Evolutionary conservation across 2,797 vertebrate species (phyloP).

Genomic region (Gephyroberyx darwinii): DNA sequence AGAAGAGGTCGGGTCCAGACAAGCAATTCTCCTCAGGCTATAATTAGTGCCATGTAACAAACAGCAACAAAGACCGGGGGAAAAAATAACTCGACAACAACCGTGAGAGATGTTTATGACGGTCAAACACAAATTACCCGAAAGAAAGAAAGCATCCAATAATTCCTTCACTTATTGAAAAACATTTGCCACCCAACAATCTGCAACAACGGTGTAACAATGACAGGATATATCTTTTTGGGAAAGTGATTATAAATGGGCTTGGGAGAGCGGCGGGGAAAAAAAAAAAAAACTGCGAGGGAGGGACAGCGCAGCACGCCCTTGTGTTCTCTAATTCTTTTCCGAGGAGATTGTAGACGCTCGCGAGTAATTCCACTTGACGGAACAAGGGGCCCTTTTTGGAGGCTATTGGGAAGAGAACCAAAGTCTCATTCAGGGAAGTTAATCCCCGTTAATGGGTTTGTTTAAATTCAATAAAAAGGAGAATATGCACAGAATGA

Average conservation of each 20-base stretch:
- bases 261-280: too few species aligned
- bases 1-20: slow-evolving; percentile 80
- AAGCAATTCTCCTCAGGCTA: slow-evolving; percentile 79
- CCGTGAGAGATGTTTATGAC: slow-evolving; percentile 63
- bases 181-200: slow-evolving; percentile 26
- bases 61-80: slow-evolving; percentile 72
- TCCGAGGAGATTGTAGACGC: slow-evolving; percentile 73
- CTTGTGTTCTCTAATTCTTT: slow-evolving; percentile 75
- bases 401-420: slow-evolving; percentile 78
- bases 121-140: slow-evolving; percentile 65
- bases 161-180: slow-evolving; percentile 48
- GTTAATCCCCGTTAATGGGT: slow-evolving; percentile 84
- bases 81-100: slow-evolving; percentile 70
- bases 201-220: slow-evolving; percentile 38
- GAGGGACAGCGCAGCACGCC: slow-evolving; percentile 64
- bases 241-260: slow-evolving; percentile 70
- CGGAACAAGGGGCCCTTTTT: slow-evolving; percentile 75
- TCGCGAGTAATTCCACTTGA: slow-evolving; percentile 78
- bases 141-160: slow-evolving; percentile 67
- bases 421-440: slow-evolving; percentile 81
- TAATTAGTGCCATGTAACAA: slow-evolving; percentile 83
- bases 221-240: slow-evolving; percentile 56
- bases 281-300: slow-evolving; percentile 48
- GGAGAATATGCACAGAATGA: slow-evolving; percentile 75
- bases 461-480: slow-evolving; percentile 84